A percentile compares a stretch with the other conserved stretches of the same genome.
Conservation (phyloP, 2,888 invertebrate species). For the Marronus borbonicus region DNA sequence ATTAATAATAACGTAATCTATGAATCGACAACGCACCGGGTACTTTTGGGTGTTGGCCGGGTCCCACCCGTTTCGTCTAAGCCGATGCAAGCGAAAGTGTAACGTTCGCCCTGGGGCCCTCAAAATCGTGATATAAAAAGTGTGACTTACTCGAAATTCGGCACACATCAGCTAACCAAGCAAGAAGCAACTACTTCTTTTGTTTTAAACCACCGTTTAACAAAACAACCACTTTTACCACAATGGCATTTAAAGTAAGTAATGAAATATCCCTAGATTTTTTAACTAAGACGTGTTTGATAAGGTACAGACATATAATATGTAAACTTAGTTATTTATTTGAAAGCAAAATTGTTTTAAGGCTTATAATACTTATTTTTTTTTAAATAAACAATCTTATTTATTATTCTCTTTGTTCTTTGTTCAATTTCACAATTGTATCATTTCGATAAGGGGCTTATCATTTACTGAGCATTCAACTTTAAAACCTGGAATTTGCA, state of each 20-base stretch:
- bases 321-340: too few species aligned
- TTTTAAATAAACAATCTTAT: too few species aligned
- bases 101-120: constrained; percentile 51
- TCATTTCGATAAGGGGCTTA: too few species aligned
- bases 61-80: constrained; percentile 45
- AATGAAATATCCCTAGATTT: constrained; percentile 7
- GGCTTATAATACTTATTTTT: too few species aligned
- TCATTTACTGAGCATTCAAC: too few species aligned
- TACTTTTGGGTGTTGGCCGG: constrained; percentile 50
- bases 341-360: too few species aligned
- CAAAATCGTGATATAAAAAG: constrained; percentile 54
- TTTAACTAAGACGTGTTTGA: not conserved
- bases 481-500: too few species aligned
- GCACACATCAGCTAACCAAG: constrained; percentile 50
- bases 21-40: constrained; percentile 23
- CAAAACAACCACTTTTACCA: constrained; percentile 23
- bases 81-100: constrained; percentile 54
- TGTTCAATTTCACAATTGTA: too few species aligned
- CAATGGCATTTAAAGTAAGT: constrained; percentile 58
- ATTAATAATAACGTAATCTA: constrained; percentile 5
- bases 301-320: not conserved
- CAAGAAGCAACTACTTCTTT: constrained; percentile 36
- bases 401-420: too few species aligned
- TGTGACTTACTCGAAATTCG: constrained; percentile 39
- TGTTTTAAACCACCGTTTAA: not conserved